Evolutionary conservation across 2,797 vertebrate genomes (phyloP).

Genomic region (Avahi laniger): DNA sequence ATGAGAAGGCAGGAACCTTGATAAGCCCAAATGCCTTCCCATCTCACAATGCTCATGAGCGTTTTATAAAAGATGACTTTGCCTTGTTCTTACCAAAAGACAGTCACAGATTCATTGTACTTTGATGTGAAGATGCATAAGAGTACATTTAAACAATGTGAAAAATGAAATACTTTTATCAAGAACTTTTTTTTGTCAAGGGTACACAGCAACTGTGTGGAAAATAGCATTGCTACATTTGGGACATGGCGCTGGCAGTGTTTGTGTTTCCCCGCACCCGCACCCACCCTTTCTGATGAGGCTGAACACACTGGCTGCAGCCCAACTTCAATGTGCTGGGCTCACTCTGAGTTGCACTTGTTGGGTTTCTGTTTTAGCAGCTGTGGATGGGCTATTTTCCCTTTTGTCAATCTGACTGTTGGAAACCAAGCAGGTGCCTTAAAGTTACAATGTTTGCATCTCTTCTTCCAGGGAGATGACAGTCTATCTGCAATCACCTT

Average conservation of each 20-base stretch:
- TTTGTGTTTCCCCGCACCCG: background rate
- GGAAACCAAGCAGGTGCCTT: background rate
- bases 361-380: background rate
- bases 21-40: background rate
- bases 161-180: background rate
- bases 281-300: fast-evolving
- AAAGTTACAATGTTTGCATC: background rate
- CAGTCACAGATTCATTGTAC: background rate
- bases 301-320: fast-evolving
- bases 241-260: fast-evolving
- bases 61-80: background rate
- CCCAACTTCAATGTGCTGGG: fast-evolving
- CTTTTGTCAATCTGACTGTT: background rate
- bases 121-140: background rate
- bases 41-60: no score
- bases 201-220: fast-evolving
- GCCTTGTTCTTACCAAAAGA: background rate
- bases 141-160: background rate
- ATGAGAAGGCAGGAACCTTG: background rate
- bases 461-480: constrained; percentile 83
- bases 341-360: fast-evolving
- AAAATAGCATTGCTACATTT: fast-evolving
- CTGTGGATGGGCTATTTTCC: fast-evolving
- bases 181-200: background rate
- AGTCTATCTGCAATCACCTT: constrained; percentile 81